A percentile compares a stretch with the other conserved stretches of the same genome.
These are phyloP conservation scores for Leucopsar rothschildi DNA, from an alignment of 2,113 vertebrate genomes.

Conservation along the genomic window DNA sequence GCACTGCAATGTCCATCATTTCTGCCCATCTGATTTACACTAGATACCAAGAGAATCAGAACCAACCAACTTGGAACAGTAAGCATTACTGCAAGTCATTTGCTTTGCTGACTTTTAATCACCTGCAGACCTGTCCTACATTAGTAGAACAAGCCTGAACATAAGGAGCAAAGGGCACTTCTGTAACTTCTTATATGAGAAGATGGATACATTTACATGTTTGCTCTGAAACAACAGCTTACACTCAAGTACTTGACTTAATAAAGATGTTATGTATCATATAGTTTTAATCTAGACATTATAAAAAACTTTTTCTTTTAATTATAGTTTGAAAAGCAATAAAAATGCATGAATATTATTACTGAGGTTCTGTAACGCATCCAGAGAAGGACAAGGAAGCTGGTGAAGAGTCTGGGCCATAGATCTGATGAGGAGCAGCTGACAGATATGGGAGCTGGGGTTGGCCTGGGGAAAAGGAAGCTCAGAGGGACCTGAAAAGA, in stretches of 20 bases:
- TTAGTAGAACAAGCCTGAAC: neutral
- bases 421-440: neutral
- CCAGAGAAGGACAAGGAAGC: neutral
- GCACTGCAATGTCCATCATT: neutral
- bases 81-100: neutral
- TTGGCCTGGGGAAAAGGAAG: neutral
- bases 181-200: neutral
- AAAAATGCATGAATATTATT: neutral
- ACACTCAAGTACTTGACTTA: neutral
- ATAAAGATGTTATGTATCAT: neutral
- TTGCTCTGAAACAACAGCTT: neutral
- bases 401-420: neutral
- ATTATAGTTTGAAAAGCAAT: neutral
- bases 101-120: neutral
- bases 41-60: neutral
- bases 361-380: neutral
- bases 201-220: neutral
- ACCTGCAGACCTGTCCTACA: neutral
- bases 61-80: neutral
- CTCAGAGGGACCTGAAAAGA: neutral
- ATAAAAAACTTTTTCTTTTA: neutral
- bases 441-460: neutral
- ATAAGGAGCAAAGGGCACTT: neutral
- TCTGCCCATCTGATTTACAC: neutral
- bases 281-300: neutral